phyloP scores from a whole-genome alignment of 2,113 vertebrate species.

The Periophthalmus modestus region DNA sequence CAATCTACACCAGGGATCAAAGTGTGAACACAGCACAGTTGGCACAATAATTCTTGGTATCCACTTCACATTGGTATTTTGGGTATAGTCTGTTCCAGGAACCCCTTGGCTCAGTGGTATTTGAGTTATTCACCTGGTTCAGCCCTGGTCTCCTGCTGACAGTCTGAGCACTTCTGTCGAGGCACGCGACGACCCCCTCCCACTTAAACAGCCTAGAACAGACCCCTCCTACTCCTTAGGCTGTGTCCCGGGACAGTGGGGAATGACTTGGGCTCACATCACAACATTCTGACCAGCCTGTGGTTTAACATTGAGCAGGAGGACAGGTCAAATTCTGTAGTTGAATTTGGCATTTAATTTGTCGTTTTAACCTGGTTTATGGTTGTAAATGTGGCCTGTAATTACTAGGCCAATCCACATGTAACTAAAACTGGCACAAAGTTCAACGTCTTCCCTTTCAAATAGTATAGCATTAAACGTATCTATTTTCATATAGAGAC shows the following conservation, averaged over 20 bases:
- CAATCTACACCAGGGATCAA: too few relatives aligned
- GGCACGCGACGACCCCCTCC: conserved; percentile 36
- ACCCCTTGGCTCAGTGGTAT: conserved; percentile 29
- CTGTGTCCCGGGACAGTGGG: conserved; percentile 48
- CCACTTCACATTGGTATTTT: conserved; percentile 1
- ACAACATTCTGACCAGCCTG: not conserved
- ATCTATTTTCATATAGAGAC: too few relatives aligned
- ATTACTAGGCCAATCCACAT: too few relatives aligned
- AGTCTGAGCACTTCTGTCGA: conserved; percentile 29
- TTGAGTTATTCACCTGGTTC: conserved; percentile 58
- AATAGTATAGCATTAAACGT: too few relatives aligned
- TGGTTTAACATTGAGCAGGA: not conserved
- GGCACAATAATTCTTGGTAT: not conserved
- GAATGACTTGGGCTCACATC: not conserved
- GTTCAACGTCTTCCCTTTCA: not conserved
- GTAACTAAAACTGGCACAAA: too few relatives aligned
- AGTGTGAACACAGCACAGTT: too few relatives aligned
- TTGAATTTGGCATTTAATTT: too few relatives aligned
- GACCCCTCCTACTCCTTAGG: conserved; percentile 25
- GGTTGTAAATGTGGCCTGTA: too few relatives aligned
- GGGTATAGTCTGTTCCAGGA: conserved; percentile 28
- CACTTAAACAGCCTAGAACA: not conserved
- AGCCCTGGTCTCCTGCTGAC: conserved; percentile 10
- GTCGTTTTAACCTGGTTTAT: too few relatives aligned
- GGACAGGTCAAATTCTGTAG: too few relatives aligned